These are phyloP conservation scores for Lepus oiostolus DNA, from an alignment of 2,797 vertebrate species.

Conservation along the genomic window DNA sequence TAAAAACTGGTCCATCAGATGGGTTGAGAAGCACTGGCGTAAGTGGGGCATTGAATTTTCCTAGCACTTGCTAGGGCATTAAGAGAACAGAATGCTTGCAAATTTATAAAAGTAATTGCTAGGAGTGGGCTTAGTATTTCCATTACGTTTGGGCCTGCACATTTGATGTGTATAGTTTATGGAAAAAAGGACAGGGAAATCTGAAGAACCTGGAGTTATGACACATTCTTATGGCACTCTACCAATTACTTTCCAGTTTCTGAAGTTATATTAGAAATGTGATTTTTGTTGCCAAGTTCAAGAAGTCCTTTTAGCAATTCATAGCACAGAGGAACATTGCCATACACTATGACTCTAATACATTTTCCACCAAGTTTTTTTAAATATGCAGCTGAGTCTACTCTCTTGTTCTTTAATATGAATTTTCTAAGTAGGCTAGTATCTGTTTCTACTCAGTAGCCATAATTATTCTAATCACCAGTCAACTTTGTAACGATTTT, in stretches of 20 bases:
- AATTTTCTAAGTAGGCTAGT: conserved; percentile 3
- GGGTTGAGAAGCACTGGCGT: neutral
- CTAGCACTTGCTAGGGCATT: neutral
- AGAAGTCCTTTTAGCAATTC: conserved; percentile 22
- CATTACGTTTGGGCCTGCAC: neutral
- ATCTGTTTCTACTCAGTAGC: neutral
- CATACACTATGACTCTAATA: neutral
- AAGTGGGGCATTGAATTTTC: neutral
- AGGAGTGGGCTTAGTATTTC: neutral
- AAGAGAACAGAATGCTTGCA: neutral
- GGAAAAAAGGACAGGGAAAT: neutral
- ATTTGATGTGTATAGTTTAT: neutral
- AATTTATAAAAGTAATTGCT: neutral
- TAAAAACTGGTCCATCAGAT: neutral
- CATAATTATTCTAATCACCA: conserved; percentile 32
- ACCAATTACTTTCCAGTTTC: neutral
- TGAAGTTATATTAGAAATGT: conserved; percentile 52
- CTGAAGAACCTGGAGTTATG: neutral
- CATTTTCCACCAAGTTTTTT: conserved; percentile 10
- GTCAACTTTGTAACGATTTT: conserved; percentile 10
- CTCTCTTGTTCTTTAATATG: neutral
- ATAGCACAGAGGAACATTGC: neutral
- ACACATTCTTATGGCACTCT: neutral
- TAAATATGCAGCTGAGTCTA: neutral
- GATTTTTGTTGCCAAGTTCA: neutral